phyloP scores from a whole-genome alignment of 2,888 invertebrate species.

The Caenorhabditis panamensis region DNA sequence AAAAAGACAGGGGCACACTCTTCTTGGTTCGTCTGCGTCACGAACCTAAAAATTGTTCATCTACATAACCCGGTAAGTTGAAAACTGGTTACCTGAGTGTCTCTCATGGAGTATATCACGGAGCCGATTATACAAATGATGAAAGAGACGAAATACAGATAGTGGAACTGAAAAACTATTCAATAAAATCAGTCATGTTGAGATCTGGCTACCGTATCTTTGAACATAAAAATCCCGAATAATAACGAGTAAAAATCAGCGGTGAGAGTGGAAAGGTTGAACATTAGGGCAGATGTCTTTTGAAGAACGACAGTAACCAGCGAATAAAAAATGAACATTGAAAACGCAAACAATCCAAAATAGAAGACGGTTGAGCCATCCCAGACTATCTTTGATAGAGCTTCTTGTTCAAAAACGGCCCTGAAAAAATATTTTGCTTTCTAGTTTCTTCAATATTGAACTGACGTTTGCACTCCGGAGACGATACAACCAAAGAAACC shows the following conservation, averaged over 20 bases:
- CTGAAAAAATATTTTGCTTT: constrained; percentile 81
- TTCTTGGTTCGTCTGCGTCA: constrained; percentile 72
- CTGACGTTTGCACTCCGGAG: constrained; percentile 87
- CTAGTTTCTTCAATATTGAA: too few species aligned
- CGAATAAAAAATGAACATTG: constrained; percentile 86
- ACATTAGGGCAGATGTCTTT: constrained; percentile 88
- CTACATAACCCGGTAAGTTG: background rate
- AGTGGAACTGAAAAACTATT: constrained; percentile 86
- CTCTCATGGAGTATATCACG: constrained; percentile 74
- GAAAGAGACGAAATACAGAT: constrained; percentile 89
- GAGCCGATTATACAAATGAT: constrained; percentile 87
- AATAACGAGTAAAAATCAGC: constrained; percentile 91
- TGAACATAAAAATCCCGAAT: constrained; percentile 88
- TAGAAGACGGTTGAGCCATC: constrained; percentile 81
- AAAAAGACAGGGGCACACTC: constrained; percentile 73
- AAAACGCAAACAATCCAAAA: constrained; percentile 85
- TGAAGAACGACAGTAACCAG: constrained; percentile 86
- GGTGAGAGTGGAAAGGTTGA: constrained; percentile 89
- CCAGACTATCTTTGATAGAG: constrained; percentile 86
- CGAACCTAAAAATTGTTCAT: constrained; percentile 51
- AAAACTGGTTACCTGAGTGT: constrained; percentile 65
- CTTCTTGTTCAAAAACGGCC: constrained; percentile 86
- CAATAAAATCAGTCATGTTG: background rate
- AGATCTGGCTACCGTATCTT: constrained; percentile 86
- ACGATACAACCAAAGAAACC: constrained; percentile 89